Percentiles rank a stretch among this genome's conserved stretches.
Conservation (phyloP, 2,113 vertebrate species). For the Morphnarchus princeps region DNA sequence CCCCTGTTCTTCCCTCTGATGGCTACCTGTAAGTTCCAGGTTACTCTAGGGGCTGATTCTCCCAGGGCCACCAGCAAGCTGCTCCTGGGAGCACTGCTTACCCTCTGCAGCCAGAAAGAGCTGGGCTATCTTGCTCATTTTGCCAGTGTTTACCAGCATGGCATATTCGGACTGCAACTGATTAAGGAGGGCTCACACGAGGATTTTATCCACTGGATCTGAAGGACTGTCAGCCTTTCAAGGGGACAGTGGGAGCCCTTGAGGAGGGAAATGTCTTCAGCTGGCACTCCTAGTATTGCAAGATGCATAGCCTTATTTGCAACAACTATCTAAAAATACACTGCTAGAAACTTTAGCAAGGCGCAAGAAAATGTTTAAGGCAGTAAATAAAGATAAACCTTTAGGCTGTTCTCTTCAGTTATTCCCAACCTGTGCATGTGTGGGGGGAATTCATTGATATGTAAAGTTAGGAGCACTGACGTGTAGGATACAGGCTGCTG, state of each 20-base stretch:
- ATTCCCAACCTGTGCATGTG: background rate
- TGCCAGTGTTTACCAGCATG: background rate
- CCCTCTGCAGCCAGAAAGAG: background rate
- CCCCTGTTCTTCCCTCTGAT: background rate
- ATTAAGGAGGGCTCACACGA: background rate
- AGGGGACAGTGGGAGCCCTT: background rate
- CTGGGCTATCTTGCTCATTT: background rate
- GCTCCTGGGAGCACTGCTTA: background rate
- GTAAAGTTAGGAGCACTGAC: conserved; percentile 20
- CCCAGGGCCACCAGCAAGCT: background rate
- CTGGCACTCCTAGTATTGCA: background rate
- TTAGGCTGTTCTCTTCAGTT: background rate
- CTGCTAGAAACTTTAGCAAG: background rate
- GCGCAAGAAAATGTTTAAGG: background rate
- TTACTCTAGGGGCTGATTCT: background rate
- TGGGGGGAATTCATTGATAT: conserved; percentile 36
- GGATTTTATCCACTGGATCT: background rate
- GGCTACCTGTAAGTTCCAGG: background rate
- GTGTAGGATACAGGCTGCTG: conserved; percentile 26
- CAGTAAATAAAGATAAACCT: background rate
- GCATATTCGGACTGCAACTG: background rate
- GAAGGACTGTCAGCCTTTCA: background rate
- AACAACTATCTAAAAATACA: background rate
- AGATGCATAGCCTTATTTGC: background rate
- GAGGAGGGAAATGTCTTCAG: background rate